A percentile compares a stretch with the other conserved stretches of the same genome.
Evolutionary conservation across 2,888 invertebrate species (phyloP).

Genomic region (Conomelus anceps): DNA sequence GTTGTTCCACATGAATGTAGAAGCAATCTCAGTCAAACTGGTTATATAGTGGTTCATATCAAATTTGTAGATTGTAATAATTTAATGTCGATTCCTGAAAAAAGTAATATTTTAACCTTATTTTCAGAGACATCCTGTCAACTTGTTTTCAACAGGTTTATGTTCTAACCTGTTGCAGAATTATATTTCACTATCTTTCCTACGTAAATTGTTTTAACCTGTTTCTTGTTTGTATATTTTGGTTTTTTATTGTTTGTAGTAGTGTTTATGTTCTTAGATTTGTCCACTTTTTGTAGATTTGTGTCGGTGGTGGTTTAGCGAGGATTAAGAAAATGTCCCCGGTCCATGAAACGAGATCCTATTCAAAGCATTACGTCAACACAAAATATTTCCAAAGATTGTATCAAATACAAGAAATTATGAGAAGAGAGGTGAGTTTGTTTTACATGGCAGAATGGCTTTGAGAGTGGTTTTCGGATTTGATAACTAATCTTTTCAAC

Average conservation of each 20-base stretch:
- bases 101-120: background rate
- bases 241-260: background rate
- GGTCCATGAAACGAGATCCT: background rate
- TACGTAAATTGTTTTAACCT: no score
- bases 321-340: background rate
- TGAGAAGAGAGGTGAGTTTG: constrained; percentile 2
- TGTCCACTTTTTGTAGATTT: background rate
- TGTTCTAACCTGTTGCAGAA: background rate
- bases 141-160: background rate
- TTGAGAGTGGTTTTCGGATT: background rate
- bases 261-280: background rate
- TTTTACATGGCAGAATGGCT: background rate
- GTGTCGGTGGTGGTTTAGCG: background rate
- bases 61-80: background rate
- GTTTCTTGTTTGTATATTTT: background rate
- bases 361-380: background rate
- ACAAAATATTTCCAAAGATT: constrained; percentile 1
- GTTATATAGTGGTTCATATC: background rate
- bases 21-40: background rate
- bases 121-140: background rate
- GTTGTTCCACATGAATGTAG: background rate
- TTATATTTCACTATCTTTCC: no score
- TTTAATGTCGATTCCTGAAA: background rate
- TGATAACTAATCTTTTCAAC: background rate
- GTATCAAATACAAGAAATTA: constrained; percentile 7